Evolutionary conservation across 2,113 vertebrate genomes (phyloP).

Genomic region (Corvus hawaiiensis): DNA sequence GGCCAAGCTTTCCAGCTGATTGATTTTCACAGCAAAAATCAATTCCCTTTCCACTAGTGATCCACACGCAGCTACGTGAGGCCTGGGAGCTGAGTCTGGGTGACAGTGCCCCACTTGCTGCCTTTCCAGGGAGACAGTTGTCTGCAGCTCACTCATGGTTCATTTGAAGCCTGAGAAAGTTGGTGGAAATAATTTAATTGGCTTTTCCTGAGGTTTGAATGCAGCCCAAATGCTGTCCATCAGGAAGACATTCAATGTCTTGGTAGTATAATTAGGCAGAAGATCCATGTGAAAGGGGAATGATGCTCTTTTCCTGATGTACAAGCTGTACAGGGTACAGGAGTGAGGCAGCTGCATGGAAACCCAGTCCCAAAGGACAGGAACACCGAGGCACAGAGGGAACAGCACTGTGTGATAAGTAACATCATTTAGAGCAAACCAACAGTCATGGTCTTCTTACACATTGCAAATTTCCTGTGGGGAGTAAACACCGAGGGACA

Average conservation of each 20-base stretch:
- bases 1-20: neutral
- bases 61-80: neutral
- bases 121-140: neutral
- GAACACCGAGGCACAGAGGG: neutral
- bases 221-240: neutral
- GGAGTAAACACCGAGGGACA: neutral
- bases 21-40: neutral
- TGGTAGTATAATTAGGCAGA: neutral
- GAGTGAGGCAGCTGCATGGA: neutral
- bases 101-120: neutral
- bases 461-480: neutral
- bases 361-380: neutral
- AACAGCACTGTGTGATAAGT: rapidly evolving
- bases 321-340: neutral
- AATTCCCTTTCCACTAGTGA: neutral
- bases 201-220: neutral
- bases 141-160: neutral
- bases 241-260: neutral
- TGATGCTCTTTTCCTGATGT: neutral
- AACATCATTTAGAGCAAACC: neutral
- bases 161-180: neutral
- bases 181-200: neutral
- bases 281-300: neutral
- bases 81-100: neutral
- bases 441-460: rapidly evolving